Base-by-base conservation (phyloP, 2,113 vertebrate genomes). In the Lanius collurio region DNA sequence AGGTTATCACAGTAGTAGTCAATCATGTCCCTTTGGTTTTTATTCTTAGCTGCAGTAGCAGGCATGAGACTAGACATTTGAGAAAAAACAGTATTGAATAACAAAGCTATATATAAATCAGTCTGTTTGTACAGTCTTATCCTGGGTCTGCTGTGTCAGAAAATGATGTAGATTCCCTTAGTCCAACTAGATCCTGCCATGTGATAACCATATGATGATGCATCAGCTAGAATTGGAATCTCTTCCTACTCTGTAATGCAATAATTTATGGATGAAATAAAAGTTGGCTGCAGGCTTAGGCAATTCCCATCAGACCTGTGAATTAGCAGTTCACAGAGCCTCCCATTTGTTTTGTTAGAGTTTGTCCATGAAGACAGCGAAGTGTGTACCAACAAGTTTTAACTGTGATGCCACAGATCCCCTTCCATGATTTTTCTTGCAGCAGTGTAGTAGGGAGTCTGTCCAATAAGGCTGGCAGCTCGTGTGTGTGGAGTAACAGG, bases 141-240 rank as follows among this genome's bases (percentile, higher is more conserved):
- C 12, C 31, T 11, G 22, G 46, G 31, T 77, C 30, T 77, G 70
- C 89, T 57, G 62, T 91, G 91, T 88, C 84, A 95, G 90, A 91
- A 81, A 21, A 67, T 68, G 35, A 37, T 14, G 3, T 17, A 10
- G 74, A 70, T 86, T 80, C 65, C 75, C 33, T 52, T 30, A 35
- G 39, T n/a, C 71, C 75, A 46, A 6, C 56, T 44, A 13, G 55
- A 67, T 70, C 33, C 56, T 28, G 4, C 59, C 63, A 13, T 80
- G 70, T 83, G 87, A 90, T 88, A 80, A 52, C 33, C 21, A 2
- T 46, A 13, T 23, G 86, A 89, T 71, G 80, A 90, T 87, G 68
- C 89, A 56, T 93, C 83, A 84, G 86, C 76, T 73, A 11, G 83
- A 92, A 42, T 11, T 92, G 65, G 73, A 96, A 93, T 89, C 80